Base-by-base conservation (phyloP, 2,113 vertebrate species). In the Mastomys natalensis region DNA sequence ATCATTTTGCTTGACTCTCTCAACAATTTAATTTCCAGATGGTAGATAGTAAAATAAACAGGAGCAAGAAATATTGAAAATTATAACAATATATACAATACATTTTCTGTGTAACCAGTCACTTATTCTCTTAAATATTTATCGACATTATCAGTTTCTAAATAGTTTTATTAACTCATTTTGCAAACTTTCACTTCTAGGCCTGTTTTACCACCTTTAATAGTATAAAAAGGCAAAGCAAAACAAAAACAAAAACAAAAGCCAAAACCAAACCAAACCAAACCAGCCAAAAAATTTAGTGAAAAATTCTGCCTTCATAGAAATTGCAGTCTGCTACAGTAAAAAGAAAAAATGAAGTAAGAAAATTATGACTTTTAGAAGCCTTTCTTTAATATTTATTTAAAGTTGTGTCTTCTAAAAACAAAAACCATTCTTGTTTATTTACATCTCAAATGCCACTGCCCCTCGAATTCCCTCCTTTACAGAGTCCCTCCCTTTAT, bases 331-430 rank as follows among this genome's bases (percentile, higher is more conserved):
- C 11, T 80, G 16, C 7, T 88, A n/a, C 6, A 13, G 9, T 31
- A 16, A 95, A 37, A 74, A n/a, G 6, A 68, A 37, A 74, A 94
- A 87, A 78, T 19, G 51, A 68, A 55, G 70, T 40, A 94, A 77
- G 19, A 17, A 81, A 62, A 77, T 51, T 51, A 62, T 60, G 17
- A 55, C 2, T 53, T 89, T 85, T 87, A 62, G 31, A 76, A 91
- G n/a, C 4, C 91, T 51, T 80, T 89, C 22, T 89, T 81, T 58
- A 91, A 43, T 94, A 60, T 64, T 91, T n/a, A 76, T 62, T 74
- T 37, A 85, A 91, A 58, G 58, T 60, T 21, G 1, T 58, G 7
- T n/a, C 3, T 87, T 92, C 34, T 82, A 60, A 93, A 95, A 82
- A 86, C 77, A 15, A 13, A 89, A 24, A 11, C 80, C 12, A 34